Base-by-base conservation (phyloP, 2,888 invertebrate species). In the Gasteruption jaculator region DNA sequence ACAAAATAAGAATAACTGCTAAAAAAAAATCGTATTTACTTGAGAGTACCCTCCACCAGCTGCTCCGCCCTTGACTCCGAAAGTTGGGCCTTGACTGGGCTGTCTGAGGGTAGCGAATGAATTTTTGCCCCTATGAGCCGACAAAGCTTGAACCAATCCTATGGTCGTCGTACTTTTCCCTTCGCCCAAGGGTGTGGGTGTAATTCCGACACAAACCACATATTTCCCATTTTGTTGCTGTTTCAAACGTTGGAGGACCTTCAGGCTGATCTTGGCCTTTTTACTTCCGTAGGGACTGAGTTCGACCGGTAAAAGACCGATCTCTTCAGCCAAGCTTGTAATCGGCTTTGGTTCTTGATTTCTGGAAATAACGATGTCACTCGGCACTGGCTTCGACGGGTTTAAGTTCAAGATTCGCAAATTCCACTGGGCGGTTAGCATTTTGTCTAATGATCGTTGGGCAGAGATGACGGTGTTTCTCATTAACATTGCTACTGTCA, bases 401-500 rank as follows among this genome's bases (percentile, higher is more conserved):
- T 76, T 72, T 18, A 94, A 64, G 0, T 83, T 74, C 32, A 93
- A 73, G n/a, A 79, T 72, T 12, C 76, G 73, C 14, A 93, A 70
- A 26, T 78, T 78, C 94, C 94, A 93, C 22, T 73, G 63, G n/a
- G 73, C 73, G 37, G 73, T 74, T n/a, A 79, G 61, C 15, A 82
- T 57, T 18, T 75, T 76, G 18, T 78, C 73, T 10, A 80, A 78
- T 38, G 80, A 75, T 34, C 78, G 76, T 55, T 81, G 74, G 6
- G 94, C 93, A 36, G 92, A 85, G 50, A 85, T 77, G 22, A 94
- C 87, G 0, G 95, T 96, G 74, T 99, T 99, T 57, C 83, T 82
- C 91, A 95, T 91, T 21, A 93, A 74, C 94, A 96, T 96, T 14
- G 95, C 94, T 49, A 95, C 99, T 0, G 99, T 99, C 95, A 99